Conservation (phyloP, 2,888 invertebrate species). For the Synergus laeviventris region DNA sequence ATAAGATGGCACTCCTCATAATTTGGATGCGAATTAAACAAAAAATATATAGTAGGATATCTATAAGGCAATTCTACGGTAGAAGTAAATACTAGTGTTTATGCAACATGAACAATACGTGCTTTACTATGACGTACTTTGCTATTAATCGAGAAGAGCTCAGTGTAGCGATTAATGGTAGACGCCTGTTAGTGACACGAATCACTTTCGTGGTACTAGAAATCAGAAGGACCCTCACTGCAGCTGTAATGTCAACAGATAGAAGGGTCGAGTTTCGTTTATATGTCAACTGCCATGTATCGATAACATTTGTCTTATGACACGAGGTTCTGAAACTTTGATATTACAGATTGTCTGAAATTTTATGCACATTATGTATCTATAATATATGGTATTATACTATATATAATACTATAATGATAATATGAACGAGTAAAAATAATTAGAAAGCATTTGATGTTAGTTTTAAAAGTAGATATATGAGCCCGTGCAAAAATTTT, state of each 20-base stretch:
- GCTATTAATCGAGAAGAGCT: conserved; percentile 26
- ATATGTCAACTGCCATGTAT: conserved; percentile 72
- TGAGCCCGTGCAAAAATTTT: no score
- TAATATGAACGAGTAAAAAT: no score
- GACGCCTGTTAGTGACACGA: conserved; percentile 67
- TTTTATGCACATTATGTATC: not conserved
- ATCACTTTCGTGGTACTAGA: conserved; percentile 63
- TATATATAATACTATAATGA: no score
- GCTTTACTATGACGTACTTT: conserved; percentile 1
- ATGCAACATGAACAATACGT: not conserved
- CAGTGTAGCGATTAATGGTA: conserved; percentile 65
- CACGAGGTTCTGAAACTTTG: conserved; percentile 17
- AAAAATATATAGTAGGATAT: not conserved
- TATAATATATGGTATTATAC: no score
- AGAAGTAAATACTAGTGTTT: not conserved
- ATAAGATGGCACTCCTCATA: no score
- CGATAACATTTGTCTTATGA: conserved; percentile 72
- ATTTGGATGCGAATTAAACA: no score
- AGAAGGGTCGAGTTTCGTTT: conserved; percentile 56
- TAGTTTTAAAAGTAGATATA: no score
- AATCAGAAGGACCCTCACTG: conserved; percentile 64
- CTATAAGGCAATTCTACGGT: no score
- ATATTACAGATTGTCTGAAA: not conserved
- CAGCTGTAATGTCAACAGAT: conserved; percentile 65
- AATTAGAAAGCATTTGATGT: no score